These are phyloP conservation scores for Leistus spinibarbis DNA, from an alignment of 2,888 invertebrate genomes.

Conservation along the genomic window DNA sequence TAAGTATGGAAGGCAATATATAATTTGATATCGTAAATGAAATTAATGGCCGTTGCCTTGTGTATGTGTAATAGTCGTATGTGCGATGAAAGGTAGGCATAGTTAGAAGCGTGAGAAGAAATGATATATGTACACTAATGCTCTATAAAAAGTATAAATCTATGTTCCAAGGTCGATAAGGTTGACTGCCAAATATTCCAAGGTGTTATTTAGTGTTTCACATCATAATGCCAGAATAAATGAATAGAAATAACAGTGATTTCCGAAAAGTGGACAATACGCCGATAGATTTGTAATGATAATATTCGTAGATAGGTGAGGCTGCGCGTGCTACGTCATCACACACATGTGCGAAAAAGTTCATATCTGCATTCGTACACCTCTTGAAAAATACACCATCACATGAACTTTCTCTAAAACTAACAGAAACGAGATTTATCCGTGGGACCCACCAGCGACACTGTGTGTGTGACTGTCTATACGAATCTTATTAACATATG, in stretches of 20 bases:
- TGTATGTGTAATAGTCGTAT: not conserved
- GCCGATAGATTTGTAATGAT: not conserved
- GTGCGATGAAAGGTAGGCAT: not conserved
- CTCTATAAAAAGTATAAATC: constrained; percentile 3
- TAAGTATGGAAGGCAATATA: not conserved
- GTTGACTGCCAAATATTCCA: constrained; percentile 3
- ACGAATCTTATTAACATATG: not conserved
- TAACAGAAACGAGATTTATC: not conserved
- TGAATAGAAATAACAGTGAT: constrained; percentile 12
- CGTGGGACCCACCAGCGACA: not conserved
- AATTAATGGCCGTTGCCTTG: not conserved
- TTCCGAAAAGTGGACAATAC: constrained; percentile 9
- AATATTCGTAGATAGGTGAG: not conserved
- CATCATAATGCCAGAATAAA: constrained; percentile 18
- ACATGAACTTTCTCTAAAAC: constrained; percentile 13
- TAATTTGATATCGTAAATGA: not conserved
- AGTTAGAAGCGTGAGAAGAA: not conserved
- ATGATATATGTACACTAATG: not conserved
- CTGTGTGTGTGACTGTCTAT: not conserved
- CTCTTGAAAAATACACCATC: constrained; percentile 1
- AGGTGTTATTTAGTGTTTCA: constrained; percentile 13
- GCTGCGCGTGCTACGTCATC: not conserved
- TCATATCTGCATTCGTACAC: constrained; percentile 1
- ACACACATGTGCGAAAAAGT: not conserved
- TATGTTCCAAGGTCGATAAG: constrained; percentile 16